Conservation (phyloP, 2,113 vertebrate species). For the Oostethus manadensis region DNA sequence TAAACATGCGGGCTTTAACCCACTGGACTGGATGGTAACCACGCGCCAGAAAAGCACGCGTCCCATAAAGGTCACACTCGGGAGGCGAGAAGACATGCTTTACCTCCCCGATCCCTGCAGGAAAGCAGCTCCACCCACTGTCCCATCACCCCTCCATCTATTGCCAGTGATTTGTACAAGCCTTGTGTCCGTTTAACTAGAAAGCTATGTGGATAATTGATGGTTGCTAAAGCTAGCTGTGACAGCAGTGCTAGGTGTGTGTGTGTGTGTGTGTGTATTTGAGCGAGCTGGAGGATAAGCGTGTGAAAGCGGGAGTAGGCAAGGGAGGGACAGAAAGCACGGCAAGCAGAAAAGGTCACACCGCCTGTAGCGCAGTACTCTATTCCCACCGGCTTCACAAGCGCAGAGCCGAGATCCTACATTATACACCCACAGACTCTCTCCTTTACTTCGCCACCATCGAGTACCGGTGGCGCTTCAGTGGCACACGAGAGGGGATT, state of each 20-base stretch:
- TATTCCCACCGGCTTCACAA: constrained; percentile 61
- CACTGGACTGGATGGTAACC: constrained; percentile 46
- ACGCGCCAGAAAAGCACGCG: constrained; percentile 35
- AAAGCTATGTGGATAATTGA: constrained; percentile 48
- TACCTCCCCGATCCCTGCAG: constrained; percentile 20
- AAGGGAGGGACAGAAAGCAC: constrained; percentile 32
- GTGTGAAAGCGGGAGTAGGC: constrained; percentile 33
- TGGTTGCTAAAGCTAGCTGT: constrained; percentile 41
- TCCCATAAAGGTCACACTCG: constrained; percentile 57
- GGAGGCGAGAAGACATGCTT: constrained; percentile 36
- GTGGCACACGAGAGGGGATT: constrained; percentile 44
- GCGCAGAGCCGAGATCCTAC: constrained; percentile 53
- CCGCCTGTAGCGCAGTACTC: constrained; percentile 60
- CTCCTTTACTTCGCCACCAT: constrained; percentile 53
- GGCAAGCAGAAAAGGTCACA: constrained; percentile 62
- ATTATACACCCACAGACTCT: constrained; percentile 40
- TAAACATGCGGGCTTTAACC: constrained; percentile 45
- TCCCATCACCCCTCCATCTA: constrained; percentile 25
- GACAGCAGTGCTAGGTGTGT: constrained; percentile 40
- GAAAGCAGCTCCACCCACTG: constrained; percentile 21
- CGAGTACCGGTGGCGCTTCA: constrained; percentile 54
- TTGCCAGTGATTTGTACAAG: constrained; percentile 41
- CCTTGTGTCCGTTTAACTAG: constrained; percentile 43
- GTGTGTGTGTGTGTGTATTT: constrained; percentile 18
- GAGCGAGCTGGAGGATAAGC: constrained; percentile 27